Conservation (phyloP, 2,888 invertebrate species). For the Pseudococcus longispinus region DNA sequence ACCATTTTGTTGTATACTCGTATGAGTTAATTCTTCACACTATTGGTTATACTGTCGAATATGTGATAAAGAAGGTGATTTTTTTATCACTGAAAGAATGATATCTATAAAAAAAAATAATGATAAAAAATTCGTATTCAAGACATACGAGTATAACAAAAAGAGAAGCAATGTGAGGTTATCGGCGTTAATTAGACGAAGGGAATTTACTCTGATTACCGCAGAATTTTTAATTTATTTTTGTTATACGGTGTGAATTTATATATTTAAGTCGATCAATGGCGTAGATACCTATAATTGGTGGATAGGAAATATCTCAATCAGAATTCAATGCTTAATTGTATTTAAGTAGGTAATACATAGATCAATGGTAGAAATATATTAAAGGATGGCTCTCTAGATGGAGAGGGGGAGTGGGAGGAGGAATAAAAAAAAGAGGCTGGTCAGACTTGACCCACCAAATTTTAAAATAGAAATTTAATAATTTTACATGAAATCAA, state of each 20-base stretch:
- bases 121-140: neutral
- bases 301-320: neutral
- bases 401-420: too few relatives aligned
- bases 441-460: too few relatives aligned
- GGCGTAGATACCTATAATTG: neutral
- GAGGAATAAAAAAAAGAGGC: too few relatives aligned
- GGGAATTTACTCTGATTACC: conserved; percentile 14
- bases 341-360: too few relatives aligned
- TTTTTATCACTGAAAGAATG: conserved; percentile 20
- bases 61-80: neutral
- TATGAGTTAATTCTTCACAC: neutral
- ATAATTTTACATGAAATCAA: too few relatives aligned
- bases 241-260: neutral
- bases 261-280: neutral
- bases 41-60: conserved; percentile 5
- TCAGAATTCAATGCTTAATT: too few relatives aligned
- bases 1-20: neutral
- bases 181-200: conserved; percentile 36
- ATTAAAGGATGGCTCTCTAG: too few relatives aligned
- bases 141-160: neutral
- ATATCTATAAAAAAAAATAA: conserved; percentile 16
- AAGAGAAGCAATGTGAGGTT: neutral
- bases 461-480: too few relatives aligned
- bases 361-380: too few relatives aligned
- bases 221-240: conserved; percentile 18